Base-by-base conservation (phyloP, 35 echinoderm and acorn worm species). In the Lytechinus pictus region DNA sequence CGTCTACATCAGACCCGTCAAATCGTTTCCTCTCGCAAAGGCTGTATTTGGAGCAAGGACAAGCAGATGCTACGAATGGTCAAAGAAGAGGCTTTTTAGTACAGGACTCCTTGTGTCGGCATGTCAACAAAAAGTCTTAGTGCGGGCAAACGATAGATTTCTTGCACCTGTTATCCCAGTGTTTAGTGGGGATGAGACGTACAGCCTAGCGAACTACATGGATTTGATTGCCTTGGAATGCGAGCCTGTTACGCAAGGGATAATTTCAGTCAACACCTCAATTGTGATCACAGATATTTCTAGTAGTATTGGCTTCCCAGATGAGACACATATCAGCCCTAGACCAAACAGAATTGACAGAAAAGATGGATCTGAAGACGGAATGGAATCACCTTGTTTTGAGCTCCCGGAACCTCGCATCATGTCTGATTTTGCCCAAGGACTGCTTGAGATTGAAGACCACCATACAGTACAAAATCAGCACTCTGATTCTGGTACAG, bases 41-140 rank as follows among this genome's bases (percentile, higher is more conserved):
- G 98, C 98, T 94, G 96, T 99, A 10, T 98, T 98, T 98, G 98
- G 98, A 57, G 97, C 98, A 19, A 99, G 95, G 93, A 97, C 98
- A 54, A 94, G 54, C 54, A 72, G 95, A 86, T 98, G 98, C 86
- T 99, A 97, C 57, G 97, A 97, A 29, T 99, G 98, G 98, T 96
- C 98, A 57, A 98, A 97, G 79, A 97, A 97, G 86, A 94, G 96
- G 89, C 91, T 97, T 1, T 99, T 99, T 57, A 99, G 98, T 54
- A 99, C 98, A 55, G 98, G 97, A 7, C 89, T 99, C 44, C 97
- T 99, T 72, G 97, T 99, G 6, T 99, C 97, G 9, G 96, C 95
- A 52, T 99, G 98, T 72, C 97, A 99, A 94, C 98, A 99, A 87
- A 98, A 97, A 54, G 97, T 99, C 54, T 92, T 99, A 52, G 97